Conservation (phyloP, 2,888 invertebrate genomes). For the Tenthredo livida region DNA sequence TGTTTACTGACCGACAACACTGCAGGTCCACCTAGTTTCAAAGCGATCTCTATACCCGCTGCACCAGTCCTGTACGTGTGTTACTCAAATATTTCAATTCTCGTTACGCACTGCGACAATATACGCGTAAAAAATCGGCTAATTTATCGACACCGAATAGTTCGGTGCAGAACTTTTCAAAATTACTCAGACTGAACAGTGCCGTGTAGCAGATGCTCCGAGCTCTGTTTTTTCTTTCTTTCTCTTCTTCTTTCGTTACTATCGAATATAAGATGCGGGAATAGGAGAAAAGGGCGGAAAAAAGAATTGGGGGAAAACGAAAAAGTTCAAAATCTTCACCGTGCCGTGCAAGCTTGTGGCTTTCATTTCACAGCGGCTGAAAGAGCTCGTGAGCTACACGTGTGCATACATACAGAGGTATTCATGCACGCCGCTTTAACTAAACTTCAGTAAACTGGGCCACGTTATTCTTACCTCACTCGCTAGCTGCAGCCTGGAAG, state of each 20-base stretch:
- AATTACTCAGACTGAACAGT: neutral
- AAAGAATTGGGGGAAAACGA: neutral
- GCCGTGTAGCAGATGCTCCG: too few relatives aligned
- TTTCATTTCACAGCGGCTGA: conserved; percentile 5
- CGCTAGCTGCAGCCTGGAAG: conserved; percentile 3
- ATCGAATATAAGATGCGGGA: neutral
- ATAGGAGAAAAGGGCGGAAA: neutral
- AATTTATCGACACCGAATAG: neutral
- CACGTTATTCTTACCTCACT: conserved; percentile 45
- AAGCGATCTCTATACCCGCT: neutral
- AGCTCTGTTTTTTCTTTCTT: too few relatives aligned
- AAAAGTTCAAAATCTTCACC: neutral
- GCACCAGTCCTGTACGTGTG: too few relatives aligned
- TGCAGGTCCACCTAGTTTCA: neutral
- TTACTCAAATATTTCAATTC: neutral
- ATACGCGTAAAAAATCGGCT: neutral
- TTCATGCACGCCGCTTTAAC: conserved; percentile 20
- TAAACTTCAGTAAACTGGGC: conserved; percentile 47
- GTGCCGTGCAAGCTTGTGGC: neutral
- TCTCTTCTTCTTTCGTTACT: too few relatives aligned
- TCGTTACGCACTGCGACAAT: neutral
- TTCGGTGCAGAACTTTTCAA: neutral
- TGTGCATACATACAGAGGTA: neutral
- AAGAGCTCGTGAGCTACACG: neutral
- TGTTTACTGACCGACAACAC: conserved; percentile 29